These are phyloP conservation scores for Akabosia matsudoensis DNA, from an alignment of 1,140 invertebrate genomes.

Conservation along the genomic window DNA sequence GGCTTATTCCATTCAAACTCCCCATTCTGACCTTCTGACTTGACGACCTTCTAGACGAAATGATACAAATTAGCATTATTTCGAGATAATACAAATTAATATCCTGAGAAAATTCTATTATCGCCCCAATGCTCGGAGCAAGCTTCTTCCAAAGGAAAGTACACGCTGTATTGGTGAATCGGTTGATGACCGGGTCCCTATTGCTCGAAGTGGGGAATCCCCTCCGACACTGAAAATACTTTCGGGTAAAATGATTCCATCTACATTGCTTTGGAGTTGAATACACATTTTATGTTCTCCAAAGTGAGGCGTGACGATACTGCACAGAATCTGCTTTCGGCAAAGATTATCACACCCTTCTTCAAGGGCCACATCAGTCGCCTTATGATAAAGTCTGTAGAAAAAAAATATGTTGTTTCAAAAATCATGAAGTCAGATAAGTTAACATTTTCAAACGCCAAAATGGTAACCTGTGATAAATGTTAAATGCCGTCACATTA, in stretches of 20 bases:
- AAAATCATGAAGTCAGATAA: background rate
- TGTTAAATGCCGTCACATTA: slow-evolving; percentile 32
- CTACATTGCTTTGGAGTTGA: slow-evolving; percentile 10
- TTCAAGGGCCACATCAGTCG: slow-evolving; percentile 38
- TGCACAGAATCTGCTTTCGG: slow-evolving; percentile 45
- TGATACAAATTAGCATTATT: too few species aligned
- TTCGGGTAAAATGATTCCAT: background rate
- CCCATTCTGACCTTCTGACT: too few species aligned
- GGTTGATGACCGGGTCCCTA: background rate
- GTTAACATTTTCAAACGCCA: background rate
- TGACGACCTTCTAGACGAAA: too few species aligned
- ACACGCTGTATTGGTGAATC: slow-evolving; percentile 6
- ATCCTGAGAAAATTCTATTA: too few species aligned
- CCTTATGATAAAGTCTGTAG: slow-evolving; percentile 47
- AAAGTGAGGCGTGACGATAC: slow-evolving; percentile 46
- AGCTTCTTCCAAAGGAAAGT: slow-evolving; percentile 13
- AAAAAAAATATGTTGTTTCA: background rate
- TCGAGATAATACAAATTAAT: too few species aligned
- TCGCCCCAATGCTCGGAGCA: background rate
- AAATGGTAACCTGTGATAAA: slow-evolving; percentile 31
- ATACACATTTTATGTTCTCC: slow-evolving; percentile 43
- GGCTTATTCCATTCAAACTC: too few species aligned
- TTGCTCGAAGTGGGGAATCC: background rate
- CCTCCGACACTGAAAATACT: slow-evolving; percentile 13
- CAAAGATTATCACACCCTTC: slow-evolving; percentile 47